Evolutionary conservation across 2,113 vertebrate species (phyloP), one percentile per base, ranked within the genome.

Genomic region (Cyanistes caeruleus): DNA sequence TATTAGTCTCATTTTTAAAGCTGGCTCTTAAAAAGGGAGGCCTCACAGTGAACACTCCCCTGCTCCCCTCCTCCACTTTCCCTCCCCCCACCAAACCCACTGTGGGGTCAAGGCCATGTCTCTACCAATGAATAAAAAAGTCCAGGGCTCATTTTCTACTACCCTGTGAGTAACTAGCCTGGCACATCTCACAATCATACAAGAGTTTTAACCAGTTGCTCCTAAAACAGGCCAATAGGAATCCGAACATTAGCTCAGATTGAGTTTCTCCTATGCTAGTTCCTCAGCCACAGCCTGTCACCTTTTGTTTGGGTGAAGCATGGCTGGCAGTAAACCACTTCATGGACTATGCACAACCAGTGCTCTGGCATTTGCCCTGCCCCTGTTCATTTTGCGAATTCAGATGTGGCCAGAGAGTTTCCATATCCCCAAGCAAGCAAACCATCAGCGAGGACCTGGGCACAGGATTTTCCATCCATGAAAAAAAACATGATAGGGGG

Each of bases 1-100:
- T 52, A 52, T 22, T 28, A 22, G 27, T 19, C 41, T 86, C 15
- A n/a, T 55, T 83, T 73, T 46, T 58, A 19, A 41, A 81, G 43
- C 15, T 70, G 51, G 22, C 30, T 84, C 13, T 91, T 77, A 70
- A 28, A 65, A 77, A 87, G 41, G 15, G 9, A 27, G 28, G 39
- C 7, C 12, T 82, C 55, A 43, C 13, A n/a, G 25, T 1, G 52
- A 10, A 84, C 28, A 46, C 3, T 21, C 7, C 7, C 3, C 24
- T 59, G 44, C 19, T 52, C 5, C 33, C 33, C n/a, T 14, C 52
- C 19, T 59, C 46, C 0, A 0, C 30, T 88, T 78, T 17, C 15
- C 18, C 35, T 92, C 39, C n/a, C 91, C 41, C n/a, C 25, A 75
- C 14, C 56, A 79, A 67, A 23, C 4, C 43, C 25, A 30, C 4